Evolutionary conservation across 1,140 invertebrate genomes (phyloP).

Genomic region (Eubasilissa regina): DNA sequence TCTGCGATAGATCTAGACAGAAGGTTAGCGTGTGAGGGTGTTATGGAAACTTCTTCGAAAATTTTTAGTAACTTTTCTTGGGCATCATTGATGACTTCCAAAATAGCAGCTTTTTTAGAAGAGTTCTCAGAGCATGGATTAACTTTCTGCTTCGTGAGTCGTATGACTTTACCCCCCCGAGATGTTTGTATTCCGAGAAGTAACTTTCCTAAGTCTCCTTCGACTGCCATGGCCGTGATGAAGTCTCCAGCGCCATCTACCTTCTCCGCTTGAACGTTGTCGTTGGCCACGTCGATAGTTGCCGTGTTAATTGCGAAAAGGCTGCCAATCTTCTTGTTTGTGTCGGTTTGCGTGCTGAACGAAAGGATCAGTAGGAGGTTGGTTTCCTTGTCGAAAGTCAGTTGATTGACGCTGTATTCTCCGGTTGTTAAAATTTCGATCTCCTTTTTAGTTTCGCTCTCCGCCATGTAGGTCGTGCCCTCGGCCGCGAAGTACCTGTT

Average conservation of each 20-base stretch:
- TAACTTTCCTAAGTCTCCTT: background rate
- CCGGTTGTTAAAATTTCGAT: background rate
- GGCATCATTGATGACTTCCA: background rate
- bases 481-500: background rate
- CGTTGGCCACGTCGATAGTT: background rate
- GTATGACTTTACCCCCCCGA: slow-evolving; percentile 19
- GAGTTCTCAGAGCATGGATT: slow-evolving; percentile 12
- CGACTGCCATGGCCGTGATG: slow-evolving; percentile 22
- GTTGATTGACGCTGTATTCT: background rate
- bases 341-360: background rate
- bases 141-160: background rate
- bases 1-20: background rate
- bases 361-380: background rate
- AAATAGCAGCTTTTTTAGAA: background rate
- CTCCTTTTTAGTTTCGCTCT: background rate
- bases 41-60: too few relatives aligned
- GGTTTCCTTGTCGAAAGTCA: background rate
- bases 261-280: background rate
- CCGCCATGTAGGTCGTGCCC: background rate
- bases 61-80: slow-evolving; percentile 2
- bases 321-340: too few relatives aligned
- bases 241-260: background rate
- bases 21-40: background rate
- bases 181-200: slow-evolving; percentile 6
- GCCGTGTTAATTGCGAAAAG: too few relatives aligned